These are phyloP conservation scores for Bubo blakistoni DNA, from an alignment of 2,113 vertebrate genomes.

Conservation along the genomic window DNA sequence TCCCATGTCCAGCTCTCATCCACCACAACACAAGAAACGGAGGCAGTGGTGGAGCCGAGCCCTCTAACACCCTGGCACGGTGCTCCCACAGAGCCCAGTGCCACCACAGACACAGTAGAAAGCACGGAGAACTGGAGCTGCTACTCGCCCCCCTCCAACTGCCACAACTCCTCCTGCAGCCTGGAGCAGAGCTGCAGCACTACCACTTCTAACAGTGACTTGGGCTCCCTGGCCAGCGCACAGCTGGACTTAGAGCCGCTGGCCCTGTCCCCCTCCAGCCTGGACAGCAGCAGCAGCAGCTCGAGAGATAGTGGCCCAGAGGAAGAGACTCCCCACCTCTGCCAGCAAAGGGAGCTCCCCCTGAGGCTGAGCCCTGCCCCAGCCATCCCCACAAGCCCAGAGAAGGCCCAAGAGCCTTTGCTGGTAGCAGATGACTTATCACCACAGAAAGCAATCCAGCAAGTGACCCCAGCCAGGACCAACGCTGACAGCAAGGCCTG, in stretches of 20 bases:
- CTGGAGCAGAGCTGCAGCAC: conserved; percentile 20
- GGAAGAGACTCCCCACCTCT: not conserved
- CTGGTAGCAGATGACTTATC: not conserved
- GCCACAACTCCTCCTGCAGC: not conserved
- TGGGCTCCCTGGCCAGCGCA: conserved; percentile 47
- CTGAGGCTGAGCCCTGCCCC: not conserved
- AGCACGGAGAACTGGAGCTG: not conserved
- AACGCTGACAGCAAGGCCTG: conserved; percentile 31
- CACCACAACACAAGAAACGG: not conserved
- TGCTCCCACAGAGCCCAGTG: not conserved
- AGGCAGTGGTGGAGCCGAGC: not conserved
- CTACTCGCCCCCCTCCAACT: not conserved
- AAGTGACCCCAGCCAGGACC: not conserved
- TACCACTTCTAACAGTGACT: conserved; percentile 42
- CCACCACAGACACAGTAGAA: not conserved
- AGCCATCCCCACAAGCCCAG: not conserved
- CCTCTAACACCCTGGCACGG: not conserved
- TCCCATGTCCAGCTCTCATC: not conserved
- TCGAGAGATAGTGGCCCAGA: not conserved
- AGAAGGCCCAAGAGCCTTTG: not conserved
- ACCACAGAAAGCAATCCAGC: not conserved
- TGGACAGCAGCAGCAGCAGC: conserved; percentile 26
- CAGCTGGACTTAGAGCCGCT: conserved; percentile 14
- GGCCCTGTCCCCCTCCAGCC: conserved; percentile 37
- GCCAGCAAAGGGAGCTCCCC: conserved; percentile 15